Conservation (phyloP, 2,797 vertebrate species). For the Sparus aurata region DNA sequence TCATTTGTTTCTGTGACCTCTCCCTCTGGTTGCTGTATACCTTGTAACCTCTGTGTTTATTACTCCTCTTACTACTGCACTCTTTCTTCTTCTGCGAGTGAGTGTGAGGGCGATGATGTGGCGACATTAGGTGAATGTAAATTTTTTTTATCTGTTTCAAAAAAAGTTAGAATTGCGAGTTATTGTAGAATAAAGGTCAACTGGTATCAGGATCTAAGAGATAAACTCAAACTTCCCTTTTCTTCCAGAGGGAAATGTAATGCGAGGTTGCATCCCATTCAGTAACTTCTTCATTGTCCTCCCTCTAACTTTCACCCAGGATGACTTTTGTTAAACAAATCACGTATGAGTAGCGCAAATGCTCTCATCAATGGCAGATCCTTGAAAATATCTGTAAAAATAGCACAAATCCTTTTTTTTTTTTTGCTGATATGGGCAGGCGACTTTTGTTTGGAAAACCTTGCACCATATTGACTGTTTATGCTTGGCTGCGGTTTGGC, state of each 20-base stretch:
- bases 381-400: constrained; percentile 21
- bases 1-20: constrained; percentile 32
- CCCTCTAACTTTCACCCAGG: constrained; percentile 11
- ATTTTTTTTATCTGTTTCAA: not conserved
- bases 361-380: constrained; percentile 17
- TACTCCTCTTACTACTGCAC: not conserved
- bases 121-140: not conserved
- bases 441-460: constrained; percentile 53
- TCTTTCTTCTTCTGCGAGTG: not conserved
- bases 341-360: not conserved
- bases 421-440: constrained; percentile 21
- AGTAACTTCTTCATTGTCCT: constrained; percentile 19
- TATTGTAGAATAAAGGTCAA: constrained; percentile 31
- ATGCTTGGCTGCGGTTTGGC: constrained; percentile 57
- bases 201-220: constrained; percentile 19
- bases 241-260: constrained; percentile 21
- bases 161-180: not conserved
- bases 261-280: constrained; percentile 9
- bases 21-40: not conserved
- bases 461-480: constrained; percentile 68
- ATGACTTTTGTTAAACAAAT: constrained; percentile 26
- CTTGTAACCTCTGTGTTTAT: constrained; percentile 26
- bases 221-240: constrained; percentile 6
- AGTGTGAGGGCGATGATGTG: not conserved
- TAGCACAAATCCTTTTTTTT: not conserved